A percentile compares a stretch with the other conserved stretches of the same genome.
Conservation (phyloP, 1,140 invertebrate genomes). For the Linepithema humile region DNA sequence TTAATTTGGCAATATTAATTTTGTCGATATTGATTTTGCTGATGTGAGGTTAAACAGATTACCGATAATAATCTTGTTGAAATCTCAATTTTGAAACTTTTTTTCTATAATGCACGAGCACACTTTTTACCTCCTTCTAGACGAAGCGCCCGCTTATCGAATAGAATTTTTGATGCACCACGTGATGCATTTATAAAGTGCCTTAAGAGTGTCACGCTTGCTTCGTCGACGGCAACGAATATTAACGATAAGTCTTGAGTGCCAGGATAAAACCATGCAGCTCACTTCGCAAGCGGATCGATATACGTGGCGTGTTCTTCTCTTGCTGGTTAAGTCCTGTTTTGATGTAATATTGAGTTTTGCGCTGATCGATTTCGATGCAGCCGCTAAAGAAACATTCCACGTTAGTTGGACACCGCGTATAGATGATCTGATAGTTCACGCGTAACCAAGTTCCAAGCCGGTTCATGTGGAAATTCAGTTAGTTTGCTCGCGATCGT, state of each 20-base stretch:
- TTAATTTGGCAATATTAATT: not conserved
- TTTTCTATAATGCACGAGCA: slow-evolving; percentile 13
- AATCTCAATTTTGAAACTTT: not conserved
- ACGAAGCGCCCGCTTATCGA: not conserved
- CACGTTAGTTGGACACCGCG: not conserved
- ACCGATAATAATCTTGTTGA: not conserved
- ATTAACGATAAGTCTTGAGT: slow-evolving; percentile 51
- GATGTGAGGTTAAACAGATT: not conserved
- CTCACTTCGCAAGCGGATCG: slow-evolving; percentile 1
- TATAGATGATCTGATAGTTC: not conserved
- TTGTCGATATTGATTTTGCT: slow-evolving; percentile 12
- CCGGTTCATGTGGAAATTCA: slow-evolving; percentile 55
- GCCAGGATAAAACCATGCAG: not conserved
- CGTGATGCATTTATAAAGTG: slow-evolving; percentile 27
- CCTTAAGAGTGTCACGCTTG: not conserved
- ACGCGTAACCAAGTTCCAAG: slow-evolving; percentile 6
- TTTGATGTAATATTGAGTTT: slow-evolving; percentile 35
- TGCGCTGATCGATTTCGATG: not conserved
- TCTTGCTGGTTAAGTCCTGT: not conserved
- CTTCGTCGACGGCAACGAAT: slow-evolving; percentile 23
- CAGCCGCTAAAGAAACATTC: not conserved
- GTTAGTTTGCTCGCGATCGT: slow-evolving; percentile 48
- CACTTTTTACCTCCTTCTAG: not conserved
- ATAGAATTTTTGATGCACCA: slow-evolving; percentile 45
- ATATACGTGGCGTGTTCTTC: not conserved